Base-by-base conservation (phyloP, 2,113 vertebrate genomes). In the Calyptommatus sinebrachiatus region DNA sequence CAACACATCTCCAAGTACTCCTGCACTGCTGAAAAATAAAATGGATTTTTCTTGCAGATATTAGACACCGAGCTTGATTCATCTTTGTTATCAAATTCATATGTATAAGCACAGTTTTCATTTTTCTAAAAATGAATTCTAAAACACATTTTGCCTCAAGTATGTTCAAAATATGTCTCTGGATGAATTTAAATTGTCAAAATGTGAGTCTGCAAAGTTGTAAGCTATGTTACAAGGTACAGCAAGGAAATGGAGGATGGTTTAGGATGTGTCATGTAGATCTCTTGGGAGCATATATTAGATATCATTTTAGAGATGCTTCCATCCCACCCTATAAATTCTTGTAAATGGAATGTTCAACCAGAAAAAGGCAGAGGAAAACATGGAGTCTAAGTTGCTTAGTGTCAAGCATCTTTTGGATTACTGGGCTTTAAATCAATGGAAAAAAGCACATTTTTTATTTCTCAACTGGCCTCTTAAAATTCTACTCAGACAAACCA, bases 391-490 rank as follows among this genome's bases (percentile, higher is more conserved):
- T 57, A 57, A 57, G 53, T 16, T 57, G 2, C 16, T 18, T 16
- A 14, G 16, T 14, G 14, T 57, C 53, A 57, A 57, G 53, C 53
- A 57, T 3, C 53, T 57, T 18, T 57, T 57, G 18, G 53, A 57
- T 18, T 12, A 57, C 53, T 50, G 9, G 22, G 18, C 11, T 21
- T 45, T 20, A 57, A 22, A 21, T n/a, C 48, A 28, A 67, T 20
- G 26, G 62, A 73, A 5, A 8, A 79, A 10, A 74, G 14, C 46
- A 48, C 14, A 46, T 62, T 76, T 81, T n/a, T 22, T 16, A 74
- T 76, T 76, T 1, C 24, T 80, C 84, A 87, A 79, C 76, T 81
- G 82, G 67, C 85, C 76, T 69, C 68, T 83, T 83, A 87, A 78
- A 2, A 66, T 77, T 91, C 79, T 46, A 41, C 61, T 82, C 83